phyloP scores from a whole-genome alignment of 2,888 invertebrate species.

The Ophioninae sp. region DNA sequence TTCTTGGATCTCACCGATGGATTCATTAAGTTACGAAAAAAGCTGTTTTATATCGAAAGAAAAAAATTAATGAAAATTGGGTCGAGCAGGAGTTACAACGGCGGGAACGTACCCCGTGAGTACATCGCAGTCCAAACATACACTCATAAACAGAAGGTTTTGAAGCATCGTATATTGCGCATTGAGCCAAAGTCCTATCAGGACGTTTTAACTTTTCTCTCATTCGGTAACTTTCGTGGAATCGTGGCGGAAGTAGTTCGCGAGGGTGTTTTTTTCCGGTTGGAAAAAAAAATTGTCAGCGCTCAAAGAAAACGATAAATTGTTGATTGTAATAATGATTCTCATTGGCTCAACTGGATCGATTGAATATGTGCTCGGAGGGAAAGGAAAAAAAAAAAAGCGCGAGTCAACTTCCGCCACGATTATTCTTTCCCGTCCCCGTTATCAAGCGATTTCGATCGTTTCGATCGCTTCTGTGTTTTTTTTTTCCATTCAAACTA shows the following conservation, averaged over 20 bases:
- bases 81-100: no score
- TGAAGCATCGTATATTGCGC: no score
- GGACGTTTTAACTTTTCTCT: no score
- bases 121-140: no score
- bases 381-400: slow-evolving; percentile 18
- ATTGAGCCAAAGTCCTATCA: no score
- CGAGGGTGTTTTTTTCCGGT: no score
- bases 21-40: background rate
- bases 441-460: slow-evolving; percentile 16
- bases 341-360: slow-evolving; percentile 9
- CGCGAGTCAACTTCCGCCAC: slow-evolving; percentile 58
- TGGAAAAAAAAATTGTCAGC: slow-evolving; percentile 12
- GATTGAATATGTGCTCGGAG: background rate
- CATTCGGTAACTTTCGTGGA: no score
- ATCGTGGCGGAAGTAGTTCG: no score
- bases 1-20: background rate
- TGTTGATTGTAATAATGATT: slow-evolving; percentile 48
- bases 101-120: no score
- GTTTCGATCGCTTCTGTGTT: background rate
- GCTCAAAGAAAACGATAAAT: slow-evolving; percentile 26
- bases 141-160: no score
- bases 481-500: background rate
- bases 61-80: background rate
- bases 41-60: slow-evolving; percentile 5
- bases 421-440: slow-evolving; percentile 15